Conservation (phyloP, 2,888 invertebrate species). For the Tetheella fluctuosa region DNA sequence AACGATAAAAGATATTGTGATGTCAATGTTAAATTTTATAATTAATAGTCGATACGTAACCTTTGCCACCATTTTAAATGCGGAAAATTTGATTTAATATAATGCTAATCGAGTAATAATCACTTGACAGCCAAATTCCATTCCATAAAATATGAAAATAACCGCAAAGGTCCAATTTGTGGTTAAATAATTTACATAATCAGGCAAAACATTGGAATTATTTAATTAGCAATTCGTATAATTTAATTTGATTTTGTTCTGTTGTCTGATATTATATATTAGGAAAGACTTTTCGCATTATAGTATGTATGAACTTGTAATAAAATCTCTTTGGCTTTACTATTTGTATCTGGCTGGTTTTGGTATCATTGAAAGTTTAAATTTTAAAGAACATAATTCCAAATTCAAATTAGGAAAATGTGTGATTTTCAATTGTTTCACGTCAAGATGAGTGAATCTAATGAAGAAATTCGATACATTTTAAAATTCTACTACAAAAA, state of each 20-base stretch:
- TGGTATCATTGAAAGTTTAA: no score
- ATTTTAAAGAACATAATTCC: no score
- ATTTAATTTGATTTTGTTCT: slow-evolving; percentile 49
- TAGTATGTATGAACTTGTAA: no score
- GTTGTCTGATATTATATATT: slow-evolving; percentile 32
- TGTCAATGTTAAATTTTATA: neutral
- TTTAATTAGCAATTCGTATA: slow-evolving; percentile 50
- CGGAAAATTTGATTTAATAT: slow-evolving; percentile 34
- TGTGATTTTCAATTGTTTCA: no score
- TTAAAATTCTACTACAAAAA: no score
- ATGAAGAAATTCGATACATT: no score
- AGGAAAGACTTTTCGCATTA: no score
- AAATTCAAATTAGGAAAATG: no score
- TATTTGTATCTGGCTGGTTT: no score
- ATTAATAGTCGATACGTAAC: slow-evolving; percentile 26
- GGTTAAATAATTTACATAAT: slow-evolving; percentile 58
- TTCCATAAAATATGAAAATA: slow-evolving; percentile 61
- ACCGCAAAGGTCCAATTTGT: slow-evolving; percentile 52
- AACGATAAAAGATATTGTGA: neutral
- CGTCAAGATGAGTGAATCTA: no score
- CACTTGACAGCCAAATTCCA: slow-evolving; percentile 54
- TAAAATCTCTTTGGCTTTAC: no score
- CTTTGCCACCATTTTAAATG: slow-evolving; percentile 30
- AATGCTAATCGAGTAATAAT: slow-evolving; percentile 53
- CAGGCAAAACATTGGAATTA: slow-evolving; percentile 51